Conservation (phyloP, 2,888 invertebrate species). For the Leptopilina drosophilae region DNA sequence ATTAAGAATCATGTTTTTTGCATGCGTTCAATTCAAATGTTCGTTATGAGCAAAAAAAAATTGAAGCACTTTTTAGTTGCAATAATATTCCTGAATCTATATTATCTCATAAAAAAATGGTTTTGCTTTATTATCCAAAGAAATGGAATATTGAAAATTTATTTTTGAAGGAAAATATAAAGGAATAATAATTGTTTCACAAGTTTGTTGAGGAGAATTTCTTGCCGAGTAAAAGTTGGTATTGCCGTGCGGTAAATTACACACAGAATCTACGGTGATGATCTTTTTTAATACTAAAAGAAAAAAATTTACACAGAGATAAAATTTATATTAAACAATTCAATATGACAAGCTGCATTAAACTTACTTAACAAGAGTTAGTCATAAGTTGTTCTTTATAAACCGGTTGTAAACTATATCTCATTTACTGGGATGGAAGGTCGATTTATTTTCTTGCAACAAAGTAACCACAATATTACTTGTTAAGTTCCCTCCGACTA, state of each 20-base stretch:
- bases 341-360: conserved; percentile 18
- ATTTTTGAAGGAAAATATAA: no score
- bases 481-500: neutral
- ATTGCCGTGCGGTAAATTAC: no score
- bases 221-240: no score
- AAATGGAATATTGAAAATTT: no score
- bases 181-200: no score
- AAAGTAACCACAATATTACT: conserved; percentile 31
- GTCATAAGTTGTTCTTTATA: conserved; percentile 34
- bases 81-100: neutral
- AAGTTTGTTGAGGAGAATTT: no score
- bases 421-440: conserved; percentile 12
- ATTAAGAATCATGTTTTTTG: conserved; percentile 49
- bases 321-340: conserved; percentile 14
- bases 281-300: neutral
- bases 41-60: no score
- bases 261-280: no score
- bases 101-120: no score
- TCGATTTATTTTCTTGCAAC: conserved; percentile 22
- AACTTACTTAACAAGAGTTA: conserved; percentile 13
- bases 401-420: conserved; percentile 20
- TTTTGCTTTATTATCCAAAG: no score
- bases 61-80: neutral
- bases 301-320: neutral
- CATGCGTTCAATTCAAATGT: conserved; percentile 28